phyloP scores from a whole-genome alignment of 2,888 invertebrate species.

The Coleophora flavipennella region DNA sequence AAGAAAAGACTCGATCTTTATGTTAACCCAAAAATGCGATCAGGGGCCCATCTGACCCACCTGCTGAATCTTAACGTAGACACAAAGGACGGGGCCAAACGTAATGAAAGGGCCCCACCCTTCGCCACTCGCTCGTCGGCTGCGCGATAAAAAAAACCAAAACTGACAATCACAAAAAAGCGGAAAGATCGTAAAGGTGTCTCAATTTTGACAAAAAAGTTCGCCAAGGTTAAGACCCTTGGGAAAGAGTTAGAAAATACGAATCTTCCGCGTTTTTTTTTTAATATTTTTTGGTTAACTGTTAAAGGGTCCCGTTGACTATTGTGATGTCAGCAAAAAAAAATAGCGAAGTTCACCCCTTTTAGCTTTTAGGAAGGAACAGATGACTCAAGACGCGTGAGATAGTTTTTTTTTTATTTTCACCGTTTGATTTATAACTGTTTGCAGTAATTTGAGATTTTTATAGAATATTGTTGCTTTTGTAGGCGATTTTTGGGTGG shows the following conservation, averaged over 20 bases:
- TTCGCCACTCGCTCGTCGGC: slow-evolving; percentile 33
- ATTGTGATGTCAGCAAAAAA: slow-evolving; percentile 35
- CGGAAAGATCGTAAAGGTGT: slow-evolving; percentile 70
- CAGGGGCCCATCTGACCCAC: slow-evolving; percentile 53
- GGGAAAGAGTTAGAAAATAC: slow-evolving; percentile 68
- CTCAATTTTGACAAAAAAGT: slow-evolving; percentile 59
- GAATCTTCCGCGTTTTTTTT: slow-evolving; percentile 55
- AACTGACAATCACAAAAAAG: slow-evolving; percentile 46
- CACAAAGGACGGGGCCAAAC: slow-evolving; percentile 36
- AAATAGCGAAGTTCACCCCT: slow-evolving; percentile 56
- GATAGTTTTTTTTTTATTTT: slow-evolving; percentile 52
- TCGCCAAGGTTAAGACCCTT: slow-evolving; percentile 69
- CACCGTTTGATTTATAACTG: slow-evolving; percentile 64
- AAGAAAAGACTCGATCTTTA: slow-evolving; percentile 12
- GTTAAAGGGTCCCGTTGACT: slow-evolving; percentile 55
- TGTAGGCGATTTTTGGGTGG: slow-evolving; percentile 40
- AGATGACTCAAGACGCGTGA: slow-evolving; percentile 61
- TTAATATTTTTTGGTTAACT: slow-evolving; percentile 31
- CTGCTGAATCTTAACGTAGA: slow-evolving; percentile 50
- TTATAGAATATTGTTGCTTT: slow-evolving; percentile 47
- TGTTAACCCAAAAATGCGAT: slow-evolving; percentile 25
- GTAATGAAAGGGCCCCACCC: slow-evolving; percentile 51
- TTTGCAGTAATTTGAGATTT: slow-evolving; percentile 70
- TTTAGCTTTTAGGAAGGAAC: slow-evolving; percentile 62
- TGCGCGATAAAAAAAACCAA: slow-evolving; percentile 32